Conservation (phyloP, 2,113 vertebrate genomes). For the Grammatotria lemairii region DNA sequence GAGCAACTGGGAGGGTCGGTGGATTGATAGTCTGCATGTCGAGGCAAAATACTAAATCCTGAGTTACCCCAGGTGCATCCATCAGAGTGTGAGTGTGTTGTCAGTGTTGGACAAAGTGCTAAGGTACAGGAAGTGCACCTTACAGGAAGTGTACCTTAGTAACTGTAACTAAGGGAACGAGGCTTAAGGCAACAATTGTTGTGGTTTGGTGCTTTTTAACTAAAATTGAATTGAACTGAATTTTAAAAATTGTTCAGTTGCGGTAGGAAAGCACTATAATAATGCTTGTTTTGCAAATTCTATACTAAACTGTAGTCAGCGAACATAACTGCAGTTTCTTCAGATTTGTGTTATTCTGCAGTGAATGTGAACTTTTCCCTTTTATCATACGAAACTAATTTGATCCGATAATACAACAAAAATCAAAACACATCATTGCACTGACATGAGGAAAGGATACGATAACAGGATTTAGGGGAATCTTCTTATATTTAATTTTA, state of each 20-base stretch:
- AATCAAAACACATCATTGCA: rapidly evolving
- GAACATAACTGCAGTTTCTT: neutral
- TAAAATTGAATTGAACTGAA: neutral
- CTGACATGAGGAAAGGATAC: neutral
- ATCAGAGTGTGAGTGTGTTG: neutral
- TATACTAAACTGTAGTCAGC: neutral
- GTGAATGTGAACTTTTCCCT: neutral
- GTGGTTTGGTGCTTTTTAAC: neutral
- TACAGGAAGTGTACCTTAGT: neutral
- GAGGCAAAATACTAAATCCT: neutral
- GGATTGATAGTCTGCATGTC: neutral
- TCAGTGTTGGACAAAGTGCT: neutral
- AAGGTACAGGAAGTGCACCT: neutral
- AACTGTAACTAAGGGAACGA: neutral
- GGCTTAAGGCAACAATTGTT: neutral
- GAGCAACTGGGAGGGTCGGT: neutral
- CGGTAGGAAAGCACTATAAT: neutral
- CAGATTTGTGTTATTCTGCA: neutral
- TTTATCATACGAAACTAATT: neutral
- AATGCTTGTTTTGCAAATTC: neutral
- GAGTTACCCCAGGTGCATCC: neutral
- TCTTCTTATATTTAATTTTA: neutral
- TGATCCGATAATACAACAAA: neutral
- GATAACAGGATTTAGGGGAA: neutral
- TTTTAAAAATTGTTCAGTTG: neutral